Evolutionary conservation across 2,888 invertebrate species (phyloP).

Genomic region (Elmis aenea): DNA sequence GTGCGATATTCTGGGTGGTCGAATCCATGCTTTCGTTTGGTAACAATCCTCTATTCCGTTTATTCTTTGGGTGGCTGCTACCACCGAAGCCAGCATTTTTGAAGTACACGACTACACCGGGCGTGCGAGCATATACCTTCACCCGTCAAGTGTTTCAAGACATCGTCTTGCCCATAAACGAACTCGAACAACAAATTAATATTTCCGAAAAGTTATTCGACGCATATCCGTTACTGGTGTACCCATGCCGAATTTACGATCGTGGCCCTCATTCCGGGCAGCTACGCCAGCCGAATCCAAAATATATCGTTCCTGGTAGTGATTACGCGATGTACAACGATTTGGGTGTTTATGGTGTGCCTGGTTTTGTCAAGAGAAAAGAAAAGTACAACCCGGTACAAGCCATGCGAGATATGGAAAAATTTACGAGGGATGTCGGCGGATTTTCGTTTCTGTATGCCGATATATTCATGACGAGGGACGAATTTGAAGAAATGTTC

Average conservation of each 20-base stretch:
- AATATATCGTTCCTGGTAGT: constrained; percentile 59
- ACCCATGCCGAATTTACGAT: constrained; percentile 63
- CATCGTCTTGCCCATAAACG: constrained; percentile 61
- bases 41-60: constrained; percentile 58
- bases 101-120: constrained; percentile 67
- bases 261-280: constrained; percentile 58
- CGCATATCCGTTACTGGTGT: constrained; percentile 63
- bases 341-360: constrained; percentile 65
- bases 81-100: constrained; percentile 68
- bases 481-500: constrained; percentile 65
- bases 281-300: constrained; percentile 51
- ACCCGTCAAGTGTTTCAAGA: constrained; percentile 69
- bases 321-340: constrained; percentile 69
- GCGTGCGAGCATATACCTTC: constrained; percentile 62
- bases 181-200: constrained; percentile 60
- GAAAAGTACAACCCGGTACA: constrained; percentile 57
- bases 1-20: constrained; percentile 69
- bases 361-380: constrained; percentile 57
- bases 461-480: constrained; percentile 62
- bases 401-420: constrained; percentile 65
- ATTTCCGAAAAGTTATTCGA: constrained; percentile 58
- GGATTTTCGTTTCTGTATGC: constrained; percentile 67
- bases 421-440: constrained; percentile 62
- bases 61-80: constrained; percentile 61
- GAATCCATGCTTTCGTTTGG: constrained; percentile 68